These are phyloP conservation scores for Pollicipes pollicipes DNA, from an alignment of 1,140 invertebrate genomes.

Conservation along the genomic window DNA sequence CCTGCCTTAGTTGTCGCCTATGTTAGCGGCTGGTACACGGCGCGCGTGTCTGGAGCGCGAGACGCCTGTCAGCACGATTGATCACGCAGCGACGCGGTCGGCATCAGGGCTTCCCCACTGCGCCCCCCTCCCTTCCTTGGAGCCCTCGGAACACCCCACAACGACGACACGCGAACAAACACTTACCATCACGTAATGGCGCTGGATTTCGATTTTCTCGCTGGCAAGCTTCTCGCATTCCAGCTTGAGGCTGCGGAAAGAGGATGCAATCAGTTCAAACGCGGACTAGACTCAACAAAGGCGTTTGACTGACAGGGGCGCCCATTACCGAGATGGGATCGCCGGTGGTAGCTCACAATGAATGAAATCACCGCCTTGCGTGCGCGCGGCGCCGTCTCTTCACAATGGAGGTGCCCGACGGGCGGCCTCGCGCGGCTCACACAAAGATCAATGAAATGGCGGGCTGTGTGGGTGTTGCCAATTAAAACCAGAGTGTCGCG, in stretches of 20 bases:
- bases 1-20: no score
- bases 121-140: no score
- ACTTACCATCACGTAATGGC: conserved; percentile 92
- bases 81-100: no score
- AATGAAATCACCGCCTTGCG: not conserved
- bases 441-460: not conserved
- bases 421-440: no score
- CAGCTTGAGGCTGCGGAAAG: conserved; percentile 27
- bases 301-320: not conserved
- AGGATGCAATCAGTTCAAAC: not conserved
- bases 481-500: not conserved
- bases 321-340: not conserved
- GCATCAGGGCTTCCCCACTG: no score
- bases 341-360: not conserved
- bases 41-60: no score
- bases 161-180: no score
- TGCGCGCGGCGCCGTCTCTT: not conserved
- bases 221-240: conserved; percentile 75
- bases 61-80: no score
- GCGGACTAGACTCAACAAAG: no score
- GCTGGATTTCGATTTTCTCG: conserved; percentile 94
- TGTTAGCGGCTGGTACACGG: no score
- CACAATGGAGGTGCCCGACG: not conserved
- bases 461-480: not conserved
- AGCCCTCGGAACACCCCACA: no score